These are phyloP conservation scores for Drosophila lacicola DNA, from an alignment of 2,888 invertebrate genomes.

Conservation along the genomic window DNA sequence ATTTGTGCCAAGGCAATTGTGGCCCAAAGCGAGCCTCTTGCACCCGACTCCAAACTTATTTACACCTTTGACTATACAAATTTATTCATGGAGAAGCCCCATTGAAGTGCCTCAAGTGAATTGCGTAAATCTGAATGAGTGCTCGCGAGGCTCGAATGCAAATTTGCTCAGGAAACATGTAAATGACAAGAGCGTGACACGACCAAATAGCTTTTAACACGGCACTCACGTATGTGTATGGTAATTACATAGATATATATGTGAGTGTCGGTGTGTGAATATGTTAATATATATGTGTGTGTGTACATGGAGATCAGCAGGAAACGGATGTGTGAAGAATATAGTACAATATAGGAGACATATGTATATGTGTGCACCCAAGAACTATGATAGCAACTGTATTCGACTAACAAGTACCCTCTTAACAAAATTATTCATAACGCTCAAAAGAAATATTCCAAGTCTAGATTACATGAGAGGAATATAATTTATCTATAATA, in stretches of 20 bases:
- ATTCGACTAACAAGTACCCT: no score
- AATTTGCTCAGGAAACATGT: constrained; percentile 66
- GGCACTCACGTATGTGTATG: constrained; percentile 15
- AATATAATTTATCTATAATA: no score
- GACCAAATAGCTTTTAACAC: constrained; percentile 12
- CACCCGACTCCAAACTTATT: constrained; percentile 9
- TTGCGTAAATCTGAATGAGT: constrained; percentile 36
- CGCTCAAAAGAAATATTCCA: no score
- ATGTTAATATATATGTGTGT: constrained; percentile 10
- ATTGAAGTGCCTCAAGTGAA: constrained; percentile 21
- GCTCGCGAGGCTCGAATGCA: constrained; percentile 54
- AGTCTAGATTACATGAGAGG: no score
- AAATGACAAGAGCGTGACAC: constrained; percentile 46
- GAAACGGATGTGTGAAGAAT: constrained; percentile 58
- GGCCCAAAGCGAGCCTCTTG: constrained; percentile 6
- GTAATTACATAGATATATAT: constrained; percentile 4
- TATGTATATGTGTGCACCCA: background rate
- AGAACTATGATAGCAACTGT: no score
- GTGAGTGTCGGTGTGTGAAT: background rate
- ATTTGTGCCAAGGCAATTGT: constrained; percentile 58
- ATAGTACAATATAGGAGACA: constrained; percentile 34
- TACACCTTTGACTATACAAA: constrained; percentile 19
- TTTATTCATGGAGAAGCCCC: constrained; percentile 36
- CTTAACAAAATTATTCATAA: no score
- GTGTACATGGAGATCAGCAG: constrained; percentile 23